phyloP scores from a whole-genome alignment of 1,140 invertebrate genomes.

The Armadillidium nasatum region DNA sequence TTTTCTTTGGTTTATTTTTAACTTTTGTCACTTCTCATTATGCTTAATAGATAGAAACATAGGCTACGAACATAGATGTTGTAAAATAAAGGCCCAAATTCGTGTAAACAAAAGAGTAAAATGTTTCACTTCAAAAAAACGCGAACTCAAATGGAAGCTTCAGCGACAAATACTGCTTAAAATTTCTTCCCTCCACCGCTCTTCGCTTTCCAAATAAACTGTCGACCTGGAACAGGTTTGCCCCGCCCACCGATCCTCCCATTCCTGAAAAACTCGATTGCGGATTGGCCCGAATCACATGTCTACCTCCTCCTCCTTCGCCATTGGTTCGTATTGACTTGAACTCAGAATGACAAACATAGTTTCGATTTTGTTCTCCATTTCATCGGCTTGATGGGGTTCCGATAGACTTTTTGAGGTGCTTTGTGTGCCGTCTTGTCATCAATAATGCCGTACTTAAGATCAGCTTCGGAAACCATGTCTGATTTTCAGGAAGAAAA shows the following conservation, averaged over 20 bases:
- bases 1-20: no score
- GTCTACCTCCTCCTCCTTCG: conserved; percentile 3
- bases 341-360: conserved; percentile 39
- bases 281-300: conserved; percentile 24
- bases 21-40: no score
- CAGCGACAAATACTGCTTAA: conserved; percentile 37
- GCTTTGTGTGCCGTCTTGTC: conserved; percentile 38
- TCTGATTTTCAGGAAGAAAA: conserved; percentile 5
- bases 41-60: no score
- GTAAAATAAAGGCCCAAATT: no score
- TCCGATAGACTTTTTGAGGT: conserved; percentile 40
- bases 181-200: conserved; percentile 30
- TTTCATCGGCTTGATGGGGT: conserved; percentile 43
- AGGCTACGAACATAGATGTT: no score
- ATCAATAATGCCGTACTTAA: conserved; percentile 42
- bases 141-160: conserved; percentile 22
- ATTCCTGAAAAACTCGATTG: not conserved
- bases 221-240: conserved; percentile 25
- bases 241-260: conserved; percentile 27
- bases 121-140: not conserved
- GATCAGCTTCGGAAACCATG: conserved; percentile 10
- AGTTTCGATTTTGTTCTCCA: conserved; percentile 41
- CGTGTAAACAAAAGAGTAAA: no score
- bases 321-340: conserved; percentile 29
- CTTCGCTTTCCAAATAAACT: conserved; percentile 38